Percentiles rank a stretch among this genome's conserved stretches.
Evolutionary conservation across 2,888 invertebrate species (phyloP).

Genomic region (Scaptomyza caliginosa): DNA sequence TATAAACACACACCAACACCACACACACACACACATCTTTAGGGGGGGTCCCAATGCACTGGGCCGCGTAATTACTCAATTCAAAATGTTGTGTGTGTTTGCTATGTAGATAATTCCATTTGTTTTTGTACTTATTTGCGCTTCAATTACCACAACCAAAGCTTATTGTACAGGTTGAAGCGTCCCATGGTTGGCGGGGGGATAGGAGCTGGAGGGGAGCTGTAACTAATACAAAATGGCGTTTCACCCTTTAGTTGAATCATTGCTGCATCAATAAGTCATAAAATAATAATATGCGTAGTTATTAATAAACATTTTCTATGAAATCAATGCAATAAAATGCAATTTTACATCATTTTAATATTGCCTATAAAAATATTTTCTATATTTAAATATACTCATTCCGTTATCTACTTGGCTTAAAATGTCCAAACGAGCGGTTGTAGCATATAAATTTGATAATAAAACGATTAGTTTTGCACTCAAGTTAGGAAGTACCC

Average conservation of each 20-base stretch:
- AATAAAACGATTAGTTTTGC: constrained; percentile 9
- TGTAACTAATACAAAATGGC: constrained; percentile 41
- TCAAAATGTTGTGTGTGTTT: constrained; percentile 29
- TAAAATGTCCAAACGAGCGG: background rate
- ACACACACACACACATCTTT: too few species aligned
- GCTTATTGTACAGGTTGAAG: constrained; percentile 37
- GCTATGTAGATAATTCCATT: constrained; percentile 44
- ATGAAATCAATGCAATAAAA: background rate
- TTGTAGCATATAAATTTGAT: constrained; percentile 12
- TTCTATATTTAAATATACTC: background rate
- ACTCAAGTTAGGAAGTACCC: constrained; percentile 19
- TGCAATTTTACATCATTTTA: background rate
- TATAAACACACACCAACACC: background rate
- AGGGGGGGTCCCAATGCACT: constrained; percentile 40
- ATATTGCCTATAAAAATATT: background rate
- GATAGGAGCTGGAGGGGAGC: background rate
- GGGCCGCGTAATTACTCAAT: constrained; percentile 63
- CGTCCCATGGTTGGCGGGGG: background rate
- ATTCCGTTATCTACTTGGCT: constrained; percentile 8
- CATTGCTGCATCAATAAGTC: constrained; percentile 9
- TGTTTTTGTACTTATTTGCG: constrained; percentile 37
- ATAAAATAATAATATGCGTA: constrained; percentile 9
- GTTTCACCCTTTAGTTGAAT: constrained; percentile 15
- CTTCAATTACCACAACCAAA: constrained; percentile 56
- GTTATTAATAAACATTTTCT: background rate